Evolutionary conservation across 2,113 vertebrate species (phyloP).

Genomic region (Epinephelus fuscoguttatus): DNA sequence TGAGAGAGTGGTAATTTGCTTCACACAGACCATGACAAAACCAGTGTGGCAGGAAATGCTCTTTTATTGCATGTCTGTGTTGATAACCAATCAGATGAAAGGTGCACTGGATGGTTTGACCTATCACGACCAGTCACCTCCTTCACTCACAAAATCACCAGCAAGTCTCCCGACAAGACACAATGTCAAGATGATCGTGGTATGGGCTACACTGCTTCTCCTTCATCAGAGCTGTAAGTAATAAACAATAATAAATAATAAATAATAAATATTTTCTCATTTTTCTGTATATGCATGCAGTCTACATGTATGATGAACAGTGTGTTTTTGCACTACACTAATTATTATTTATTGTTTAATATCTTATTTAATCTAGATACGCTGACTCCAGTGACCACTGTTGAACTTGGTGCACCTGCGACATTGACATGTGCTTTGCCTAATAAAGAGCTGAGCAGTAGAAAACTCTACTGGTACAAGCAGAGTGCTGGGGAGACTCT

Average conservation of each 20-base stretch:
- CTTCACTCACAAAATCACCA: neutral
- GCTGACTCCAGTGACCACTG: conserved; percentile 6
- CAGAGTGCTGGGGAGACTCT: conserved; percentile 24
- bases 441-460: fast-evolving
- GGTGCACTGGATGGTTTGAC: neutral
- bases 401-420: conserved; percentile 1
- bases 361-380: conserved; percentile 10
- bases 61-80: too few relatives aligned
- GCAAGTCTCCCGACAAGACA: neutral
- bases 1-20: too few relatives aligned
- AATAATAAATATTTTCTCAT: too few relatives aligned
- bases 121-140: neutral
- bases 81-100: too few relatives aligned
- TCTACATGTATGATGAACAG: too few relatives aligned
- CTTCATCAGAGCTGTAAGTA: conserved; percentile 34
- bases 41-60: too few relatives aligned
- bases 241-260: too few relatives aligned
- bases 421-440: conserved; percentile 2
- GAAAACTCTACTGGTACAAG: conserved; percentile 33
- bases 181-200: conserved; percentile 11
- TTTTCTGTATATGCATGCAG: too few relatives aligned
- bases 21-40: too few relatives aligned
- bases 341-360: too few relatives aligned
- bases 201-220: conserved; percentile 4
- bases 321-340: too few relatives aligned